A percentile compares a stretch with the other conserved stretches of the same genome.
These are phyloP conservation scores for Orthosia cruda DNA, from an alignment of 2,888 invertebrate species.

Conservation along the genomic window DNA sequence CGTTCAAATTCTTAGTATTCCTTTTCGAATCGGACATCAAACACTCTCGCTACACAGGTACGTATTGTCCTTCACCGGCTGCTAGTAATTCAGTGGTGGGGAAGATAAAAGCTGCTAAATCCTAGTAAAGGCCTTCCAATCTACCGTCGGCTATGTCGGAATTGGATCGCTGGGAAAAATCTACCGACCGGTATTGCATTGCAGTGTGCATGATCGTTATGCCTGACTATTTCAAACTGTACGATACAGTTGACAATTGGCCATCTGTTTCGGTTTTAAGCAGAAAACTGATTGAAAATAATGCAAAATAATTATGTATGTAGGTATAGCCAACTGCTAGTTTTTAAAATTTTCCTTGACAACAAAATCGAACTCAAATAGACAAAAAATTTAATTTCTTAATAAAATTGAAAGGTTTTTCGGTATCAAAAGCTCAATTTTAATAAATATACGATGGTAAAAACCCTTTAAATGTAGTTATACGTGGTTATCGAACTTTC, in stretches of 20 bases:
- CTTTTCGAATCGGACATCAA: constrained; percentile 27
- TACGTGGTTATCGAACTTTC: too few species aligned
- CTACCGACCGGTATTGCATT: constrained; percentile 44
- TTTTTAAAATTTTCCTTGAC: too few species aligned
- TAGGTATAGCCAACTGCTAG: too few species aligned
- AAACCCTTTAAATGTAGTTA: too few species aligned
- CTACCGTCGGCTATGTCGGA: constrained; percentile 31
- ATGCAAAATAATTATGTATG: too few species aligned
- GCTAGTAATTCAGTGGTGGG: constrained; percentile 45
- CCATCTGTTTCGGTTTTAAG: background rate
- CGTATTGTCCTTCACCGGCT: constrained; percentile 1
- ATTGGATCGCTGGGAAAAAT: constrained; percentile 52
- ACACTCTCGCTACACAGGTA: constrained; percentile 11
- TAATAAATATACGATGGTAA: too few species aligned
- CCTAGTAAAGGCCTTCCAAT: constrained; percentile 55
- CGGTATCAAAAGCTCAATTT: too few species aligned
- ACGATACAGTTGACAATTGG: background rate
- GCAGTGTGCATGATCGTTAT: constrained; percentile 20
- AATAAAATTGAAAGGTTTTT: too few species aligned
- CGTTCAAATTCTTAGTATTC: background rate
- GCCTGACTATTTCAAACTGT: constrained; percentile 11
- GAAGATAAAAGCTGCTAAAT: constrained; percentile 46
- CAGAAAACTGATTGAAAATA: background rate
- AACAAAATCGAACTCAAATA: too few species aligned
- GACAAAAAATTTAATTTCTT: too few species aligned